phyloP scores from a whole-genome alignment of 1,140 invertebrate genomes.

The Catajapyx aquilonaris region DNA sequence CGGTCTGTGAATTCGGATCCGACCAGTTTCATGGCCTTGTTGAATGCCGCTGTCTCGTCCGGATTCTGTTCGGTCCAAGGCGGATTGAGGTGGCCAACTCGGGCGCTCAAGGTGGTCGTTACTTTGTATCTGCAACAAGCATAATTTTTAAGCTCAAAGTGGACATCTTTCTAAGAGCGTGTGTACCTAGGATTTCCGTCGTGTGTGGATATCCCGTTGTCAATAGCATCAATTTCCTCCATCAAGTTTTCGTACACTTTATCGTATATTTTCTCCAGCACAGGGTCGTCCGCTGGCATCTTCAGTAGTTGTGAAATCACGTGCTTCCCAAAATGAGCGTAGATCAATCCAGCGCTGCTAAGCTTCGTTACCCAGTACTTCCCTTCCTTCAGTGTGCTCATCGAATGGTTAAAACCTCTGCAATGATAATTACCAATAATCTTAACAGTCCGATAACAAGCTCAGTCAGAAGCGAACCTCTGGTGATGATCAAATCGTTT shows the following conservation, averaged over 20 bases:
- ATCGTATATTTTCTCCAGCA: constrained; percentile 39
- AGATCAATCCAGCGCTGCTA: constrained; percentile 88
- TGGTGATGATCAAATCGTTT: constrained; percentile 92
- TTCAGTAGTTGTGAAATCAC: constrained; percentile 38
- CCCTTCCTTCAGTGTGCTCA: constrained; percentile 30
- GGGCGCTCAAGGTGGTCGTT: constrained; percentile 46
- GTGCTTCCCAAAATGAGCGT: constrained; percentile 69
- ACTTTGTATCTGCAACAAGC: constrained; percentile 53
- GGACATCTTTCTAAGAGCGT: constrained; percentile 55
- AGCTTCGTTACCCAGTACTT: constrained; percentile 43
- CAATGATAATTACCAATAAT: no score
- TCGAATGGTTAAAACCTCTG: no score
- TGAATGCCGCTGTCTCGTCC: constrained; percentile 35
- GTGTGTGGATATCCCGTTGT: constrained; percentile 75
- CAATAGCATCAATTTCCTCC: constrained; percentile 87
- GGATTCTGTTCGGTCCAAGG: constrained; percentile 50
- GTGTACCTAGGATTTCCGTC: constrained; percentile 42
- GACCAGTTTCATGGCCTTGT: constrained; percentile 54
- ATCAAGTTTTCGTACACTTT: constrained; percentile 79
- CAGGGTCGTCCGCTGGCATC: constrained; percentile 21
- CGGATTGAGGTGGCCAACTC: constrained; percentile 63
- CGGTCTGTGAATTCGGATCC: constrained; percentile 58
- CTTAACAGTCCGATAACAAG: no score
- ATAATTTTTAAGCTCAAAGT: no score
- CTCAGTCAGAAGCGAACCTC: no score